Conservation (phyloP, 2,113 vertebrate species). For the Butorides virescens region DNA sequence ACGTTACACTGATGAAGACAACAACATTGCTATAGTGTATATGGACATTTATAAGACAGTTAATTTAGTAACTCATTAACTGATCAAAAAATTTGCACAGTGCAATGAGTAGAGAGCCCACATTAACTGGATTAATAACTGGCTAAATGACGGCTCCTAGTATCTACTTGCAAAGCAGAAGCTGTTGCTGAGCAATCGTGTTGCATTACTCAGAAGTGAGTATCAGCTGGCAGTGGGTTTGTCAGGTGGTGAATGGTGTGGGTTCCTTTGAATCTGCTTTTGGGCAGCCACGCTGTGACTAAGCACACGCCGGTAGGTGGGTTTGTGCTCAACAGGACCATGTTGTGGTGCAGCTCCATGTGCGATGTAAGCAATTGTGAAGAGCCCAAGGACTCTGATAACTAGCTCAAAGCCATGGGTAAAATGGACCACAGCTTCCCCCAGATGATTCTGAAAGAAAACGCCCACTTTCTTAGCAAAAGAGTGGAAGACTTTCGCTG, state of each 20-base stretch:
- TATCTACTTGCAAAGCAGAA: background rate
- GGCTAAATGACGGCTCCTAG: background rate
- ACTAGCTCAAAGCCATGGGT: background rate
- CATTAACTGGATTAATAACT: background rate
- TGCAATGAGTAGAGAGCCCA: background rate
- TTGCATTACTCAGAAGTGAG: background rate
- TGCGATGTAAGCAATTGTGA: background rate
- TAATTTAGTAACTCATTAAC: background rate
- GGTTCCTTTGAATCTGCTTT: background rate
- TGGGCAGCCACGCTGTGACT: background rate
- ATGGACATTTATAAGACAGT: background rate
- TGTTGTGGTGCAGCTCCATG: background rate
- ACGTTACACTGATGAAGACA: background rate
- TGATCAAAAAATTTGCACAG: background rate
- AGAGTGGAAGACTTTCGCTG: background rate
- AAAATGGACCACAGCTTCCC: background rate
- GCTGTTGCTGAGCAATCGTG: background rate
- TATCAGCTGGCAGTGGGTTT: background rate
- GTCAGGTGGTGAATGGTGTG: fast-evolving
- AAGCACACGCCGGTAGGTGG: fast-evolving
- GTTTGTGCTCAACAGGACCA: background rate
- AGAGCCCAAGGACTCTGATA: fast-evolving
- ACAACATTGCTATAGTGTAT: fast-evolving
- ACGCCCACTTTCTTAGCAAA: background rate
- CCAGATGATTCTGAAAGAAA: background rate